Evolutionary conservation across 2,113 vertebrate species (phyloP), one percentile per base, ranked within the genome.

Genomic region (Saccopteryx bilineata): DNA sequence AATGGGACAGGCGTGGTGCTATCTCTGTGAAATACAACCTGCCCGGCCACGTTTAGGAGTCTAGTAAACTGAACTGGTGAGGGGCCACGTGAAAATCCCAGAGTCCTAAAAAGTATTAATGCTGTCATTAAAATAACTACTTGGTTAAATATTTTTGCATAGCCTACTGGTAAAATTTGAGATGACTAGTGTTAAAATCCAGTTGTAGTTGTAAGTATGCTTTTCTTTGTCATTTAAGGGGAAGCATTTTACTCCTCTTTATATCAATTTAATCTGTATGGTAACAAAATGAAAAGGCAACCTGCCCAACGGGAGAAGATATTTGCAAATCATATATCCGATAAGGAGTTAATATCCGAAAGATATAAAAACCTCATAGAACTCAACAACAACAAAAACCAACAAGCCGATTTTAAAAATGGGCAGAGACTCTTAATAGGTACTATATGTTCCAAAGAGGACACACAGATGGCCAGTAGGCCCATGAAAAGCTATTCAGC

Each of bases 221-320:
- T 87, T 91, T 86, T 31, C 31, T 61, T 83, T 88, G 26, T 90
- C 69, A 95, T 68, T 9, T 46, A 92, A 88, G 5, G 9, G 17
- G 31, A 82, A 83, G 26, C 31, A 74, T 83, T 96, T 79, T 72
- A 80, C 9, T 91, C 60, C 81, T 48, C 39, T 95, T 90, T 72
- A 60, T 56, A 71, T 76, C 52, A 85, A 52, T 78, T 96, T 88
- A 92, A 87, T 92, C 65, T 56, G 28, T 80, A 31, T 69, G 21
- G 74, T 86, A 96, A 69, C 7, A 69, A 69, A 33, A 69, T 69
- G 17, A 33, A 69, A 69, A 18, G 14, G n/a, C n/a, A 33, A 33
- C n/a, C 66, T n/a, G n/a, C n/a, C n/a, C n/a, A n/a, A n/a, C n/a
- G n/a, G n/a, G n/a, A n/a, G n/a, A n/a, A n/a, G n/a, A n/a, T n/a